Evolutionary conservation across 2,888 invertebrate genomes (phyloP).

Genomic region (Apocheima hispidaria): DNA sequence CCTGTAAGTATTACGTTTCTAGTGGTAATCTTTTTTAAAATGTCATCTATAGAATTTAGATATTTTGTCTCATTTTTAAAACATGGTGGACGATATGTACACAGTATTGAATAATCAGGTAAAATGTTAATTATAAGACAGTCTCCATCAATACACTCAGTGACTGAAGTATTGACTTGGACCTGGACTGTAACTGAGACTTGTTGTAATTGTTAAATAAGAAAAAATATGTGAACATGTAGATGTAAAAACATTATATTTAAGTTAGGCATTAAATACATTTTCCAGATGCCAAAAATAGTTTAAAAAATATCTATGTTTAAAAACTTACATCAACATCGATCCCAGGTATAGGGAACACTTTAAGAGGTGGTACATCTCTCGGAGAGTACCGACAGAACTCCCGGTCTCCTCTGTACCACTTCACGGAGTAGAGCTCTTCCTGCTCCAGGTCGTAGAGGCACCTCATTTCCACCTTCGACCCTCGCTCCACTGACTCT

Average conservation of each 20-base stretch:
- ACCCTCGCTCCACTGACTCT: conserved; percentile 87
- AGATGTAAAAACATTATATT: no score
- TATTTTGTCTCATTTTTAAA: not conserved
- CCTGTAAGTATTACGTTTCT: conserved; percentile 5
- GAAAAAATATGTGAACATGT: no score
- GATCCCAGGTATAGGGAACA: conserved; percentile 87
- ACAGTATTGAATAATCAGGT: conserved; percentile 1
- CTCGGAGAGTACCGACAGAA: conserved; percentile 88
- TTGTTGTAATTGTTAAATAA: no score
- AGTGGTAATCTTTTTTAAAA: not conserved
- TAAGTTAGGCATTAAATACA: no score
- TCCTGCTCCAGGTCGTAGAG: conserved; percentile 89
- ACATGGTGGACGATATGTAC: conserved; percentile 2
- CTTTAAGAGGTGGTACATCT: conserved; percentile 88
- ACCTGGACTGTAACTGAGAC: no score
- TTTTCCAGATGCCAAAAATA: no score
- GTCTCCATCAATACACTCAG: not conserved
- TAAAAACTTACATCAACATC: conserved; percentile 85
- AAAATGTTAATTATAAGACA: not conserved
- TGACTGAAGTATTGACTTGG: no score
- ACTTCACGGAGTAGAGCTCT: conserved; percentile 89
- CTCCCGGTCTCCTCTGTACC: conserved; percentile 88
- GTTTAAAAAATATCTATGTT: no score
- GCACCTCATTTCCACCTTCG: conserved; percentile 87
- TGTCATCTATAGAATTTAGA: not conserved